These are phyloP conservation scores for Bombus cullumanus DNA, from an alignment of 1,140 invertebrate genomes.

Conservation along the genomic window DNA sequence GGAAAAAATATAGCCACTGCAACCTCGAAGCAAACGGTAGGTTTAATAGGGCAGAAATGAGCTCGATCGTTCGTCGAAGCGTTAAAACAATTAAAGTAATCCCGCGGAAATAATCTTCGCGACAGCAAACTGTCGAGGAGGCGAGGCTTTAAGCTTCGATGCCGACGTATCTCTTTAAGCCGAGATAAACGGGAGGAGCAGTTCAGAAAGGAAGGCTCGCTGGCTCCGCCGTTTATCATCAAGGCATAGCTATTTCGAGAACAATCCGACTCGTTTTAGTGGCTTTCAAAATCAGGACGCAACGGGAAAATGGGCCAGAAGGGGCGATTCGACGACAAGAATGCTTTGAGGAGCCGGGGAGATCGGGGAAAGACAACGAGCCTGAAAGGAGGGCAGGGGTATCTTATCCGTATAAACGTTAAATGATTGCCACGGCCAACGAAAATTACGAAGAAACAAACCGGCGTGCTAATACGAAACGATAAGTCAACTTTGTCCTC, in stretches of 20 bases:
- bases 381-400: too few relatives aligned
- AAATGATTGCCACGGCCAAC: constrained; percentile 20
- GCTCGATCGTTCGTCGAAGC: neutral
- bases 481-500: constrained; percentile 36
- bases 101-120: constrained; percentile 44
- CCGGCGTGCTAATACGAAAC: constrained; percentile 15
- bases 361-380: neutral
- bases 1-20: constrained; percentile 4
- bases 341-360: neutral
- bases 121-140: constrained; percentile 19
- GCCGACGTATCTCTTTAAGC: constrained; percentile 45
- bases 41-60: neutral
- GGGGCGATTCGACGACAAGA: neutral
- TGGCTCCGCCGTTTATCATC: constrained; percentile 41
- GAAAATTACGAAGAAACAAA: constrained; percentile 34
- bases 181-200: constrained; percentile 32
- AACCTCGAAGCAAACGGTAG: neutral
- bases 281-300: constrained; percentile 38
- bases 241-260: constrained; percentile 40
- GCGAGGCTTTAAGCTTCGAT: constrained; percentile 32
- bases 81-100: constrained; percentile 53
- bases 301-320: constrained; percentile 23
- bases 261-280: constrained; percentile 45
- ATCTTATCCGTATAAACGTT: constrained; percentile 17
- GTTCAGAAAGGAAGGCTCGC: constrained; percentile 17